Base-by-base conservation (phyloP, 2,113 vertebrate genomes). In the Scomber scombrus region DNA sequence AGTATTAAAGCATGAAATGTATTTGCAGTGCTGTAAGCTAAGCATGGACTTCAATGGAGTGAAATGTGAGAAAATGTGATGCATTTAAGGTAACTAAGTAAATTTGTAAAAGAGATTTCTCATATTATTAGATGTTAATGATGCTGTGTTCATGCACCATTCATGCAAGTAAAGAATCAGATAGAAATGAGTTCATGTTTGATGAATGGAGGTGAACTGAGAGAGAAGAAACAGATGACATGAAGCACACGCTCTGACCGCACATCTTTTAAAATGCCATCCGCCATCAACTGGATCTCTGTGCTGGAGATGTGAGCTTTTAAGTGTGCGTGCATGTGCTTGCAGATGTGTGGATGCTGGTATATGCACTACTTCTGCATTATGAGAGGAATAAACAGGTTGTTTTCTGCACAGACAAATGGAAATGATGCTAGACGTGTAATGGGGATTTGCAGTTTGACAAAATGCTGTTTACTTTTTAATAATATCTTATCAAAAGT, bases 351-450 rank as follows among this genome's bases (percentile, higher is more conserved):
- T 6, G 23, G 10, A 9, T 2, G n/a, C 3, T 2, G 23, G 23
- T 26, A 26, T 49, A 49, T 78, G 66, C 67, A 71, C 13, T 64
- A 23, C 40, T n/a, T 34, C 21, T 47, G 34, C 57, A 34, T n/a
- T 34, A 47, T 49, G n/a, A 58, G 1, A 66, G 43, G 2, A 3
- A 10, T 7, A 11, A n/a, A 15, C 23, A 46, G 23, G 61, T 63
- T 26, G 23, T 43, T 50, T 11, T 60, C 26, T 51, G 57, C 52
- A 23, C 60, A 43, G 45, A 40, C n/a, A 54, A 66, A 61, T 54
- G 47, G 18, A 47, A 54, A 23, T 11, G 52, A 64, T 57, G 71
- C 63, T n/a, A 69, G 58, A 15, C 13, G 12, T 61, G 34, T 54
- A 0, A 6, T 31, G 62, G 50, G 29, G 78, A 50, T 26, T 26